Conservation (phyloP, 2,113 vertebrate genomes). For the Naja naja region DNA sequence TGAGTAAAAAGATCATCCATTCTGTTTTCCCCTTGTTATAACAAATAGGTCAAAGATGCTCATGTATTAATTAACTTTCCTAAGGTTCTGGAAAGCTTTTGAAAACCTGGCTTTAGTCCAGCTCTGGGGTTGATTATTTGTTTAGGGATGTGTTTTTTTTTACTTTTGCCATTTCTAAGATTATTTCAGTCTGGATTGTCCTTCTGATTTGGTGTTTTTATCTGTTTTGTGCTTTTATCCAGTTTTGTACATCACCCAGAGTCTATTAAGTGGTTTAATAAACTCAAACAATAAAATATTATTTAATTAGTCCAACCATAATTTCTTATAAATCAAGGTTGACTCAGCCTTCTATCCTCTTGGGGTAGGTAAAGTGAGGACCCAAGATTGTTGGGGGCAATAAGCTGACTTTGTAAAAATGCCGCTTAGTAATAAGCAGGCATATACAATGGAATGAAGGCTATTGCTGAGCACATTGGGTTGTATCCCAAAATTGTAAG, state of each 20-base stretch:
- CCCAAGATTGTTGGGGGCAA: too few relatives aligned
- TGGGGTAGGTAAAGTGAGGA: too few relatives aligned
- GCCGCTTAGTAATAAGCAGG: too few relatives aligned
- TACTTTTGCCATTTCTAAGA: background rate
- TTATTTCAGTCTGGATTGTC: background rate
- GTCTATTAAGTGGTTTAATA: background rate
- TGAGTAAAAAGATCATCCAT: background rate
- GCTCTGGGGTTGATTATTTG: background rate
- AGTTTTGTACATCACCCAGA: background rate
- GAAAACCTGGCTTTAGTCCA: background rate
- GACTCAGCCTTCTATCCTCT: too few relatives aligned
- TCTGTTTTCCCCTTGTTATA: background rate
- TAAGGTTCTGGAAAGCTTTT: background rate
- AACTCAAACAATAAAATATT: background rate
- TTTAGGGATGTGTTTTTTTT: background rate
- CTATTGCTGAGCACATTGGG: too few relatives aligned
- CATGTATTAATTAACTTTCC: background rate
- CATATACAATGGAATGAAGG: too few relatives aligned
- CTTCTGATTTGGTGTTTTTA: background rate
- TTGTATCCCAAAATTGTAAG: too few relatives aligned
- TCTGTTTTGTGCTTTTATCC: background rate
- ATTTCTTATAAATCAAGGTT: background rate
- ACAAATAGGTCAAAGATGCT: background rate
- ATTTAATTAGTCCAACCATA: background rate
- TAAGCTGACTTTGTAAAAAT: too few relatives aligned